phyloP scores from a whole-genome alignment of 2,797 vertebrate genomes.

The Hephaestus fuliginosus region DNA sequence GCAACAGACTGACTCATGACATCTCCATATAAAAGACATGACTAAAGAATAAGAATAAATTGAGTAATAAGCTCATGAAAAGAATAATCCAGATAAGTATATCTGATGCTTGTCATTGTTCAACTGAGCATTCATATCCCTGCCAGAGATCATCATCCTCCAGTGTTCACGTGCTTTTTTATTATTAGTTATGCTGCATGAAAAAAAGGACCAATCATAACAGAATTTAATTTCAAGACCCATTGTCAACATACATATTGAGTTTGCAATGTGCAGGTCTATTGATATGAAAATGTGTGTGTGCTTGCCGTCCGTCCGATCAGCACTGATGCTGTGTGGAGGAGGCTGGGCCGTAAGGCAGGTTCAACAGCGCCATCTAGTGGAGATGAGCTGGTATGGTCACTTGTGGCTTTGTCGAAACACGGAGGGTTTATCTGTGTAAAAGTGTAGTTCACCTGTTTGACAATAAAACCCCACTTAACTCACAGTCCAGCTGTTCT shows the following conservation, averaged over 20 bases:
- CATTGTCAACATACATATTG: conserved; percentile 18
- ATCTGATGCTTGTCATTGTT: conserved; percentile 41
- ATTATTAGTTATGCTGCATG: conserved; percentile 20
- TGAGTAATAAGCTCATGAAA: conserved; percentile 45
- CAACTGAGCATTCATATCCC: conserved; percentile 18
- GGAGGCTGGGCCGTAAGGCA: not conserved
- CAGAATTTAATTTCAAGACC: conserved; percentile 38
- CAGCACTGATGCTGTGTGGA: not conserved
- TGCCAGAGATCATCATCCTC: conserved; percentile 43
- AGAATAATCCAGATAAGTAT: conserved; percentile 30
- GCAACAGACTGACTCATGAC: not conserved
- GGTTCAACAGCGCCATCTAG: conserved; percentile 71
- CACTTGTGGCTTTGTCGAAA: not conserved
- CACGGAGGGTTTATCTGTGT: not conserved
- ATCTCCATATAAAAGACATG: conserved; percentile 4
- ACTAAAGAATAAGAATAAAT: conserved; percentile 11
- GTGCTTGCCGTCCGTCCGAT: not conserved
- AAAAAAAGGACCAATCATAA: conserved; percentile 26
- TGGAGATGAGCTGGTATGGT: conserved; percentile 33
- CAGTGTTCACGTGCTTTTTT: conserved; percentile 32
- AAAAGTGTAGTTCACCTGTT: not conserved
- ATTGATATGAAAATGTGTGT: conserved; percentile 40
- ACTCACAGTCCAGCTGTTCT: not conserved
- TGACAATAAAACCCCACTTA: not conserved
- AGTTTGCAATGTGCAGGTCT: conserved; percentile 32